Evolutionary conservation across 2,113 vertebrate species (phyloP), one percentile per base, ranked within the genome.

Genomic region (Callithrix jacchus): DNA sequence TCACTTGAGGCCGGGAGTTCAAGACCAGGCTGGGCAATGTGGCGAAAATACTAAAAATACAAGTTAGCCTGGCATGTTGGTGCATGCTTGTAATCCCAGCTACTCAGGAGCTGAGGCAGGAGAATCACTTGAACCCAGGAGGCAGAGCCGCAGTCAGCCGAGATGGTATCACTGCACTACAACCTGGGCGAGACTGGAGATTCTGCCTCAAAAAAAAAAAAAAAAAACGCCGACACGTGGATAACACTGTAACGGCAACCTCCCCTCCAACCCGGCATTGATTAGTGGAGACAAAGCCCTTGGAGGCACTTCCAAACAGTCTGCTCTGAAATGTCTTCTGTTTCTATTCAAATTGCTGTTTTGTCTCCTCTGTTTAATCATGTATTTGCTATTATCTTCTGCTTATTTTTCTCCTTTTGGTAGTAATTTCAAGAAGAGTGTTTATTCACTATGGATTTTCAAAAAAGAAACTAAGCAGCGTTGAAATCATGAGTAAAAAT

Each of bases 171-270:
- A 58, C 56, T 58, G 56, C 56, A 23, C 56, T 58, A 23, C 56
- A 58, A 21, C 56, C 56, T 58, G 56, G 56, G 56, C 3, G 7
- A 58, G 21, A 21, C 56, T 23, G 56, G 21, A 58, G 8, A 58
- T 17, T 52, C 56, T 23, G 56, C 56, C 56, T 58, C 21, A 58
- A 58, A 58, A 23, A 56, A 56, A 54, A 54, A 56, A 56, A 23
- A 56, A 56, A 23, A 8, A 23, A 23, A 58, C 8, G 21, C 73
- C 16, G n/a, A 10, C 32, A 5, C 47, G 30, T 40, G 79, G 66
- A 54, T 17, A 27, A 47, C n/a, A 64, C 0, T 13, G 49, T 18
- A 35, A 49, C 0, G 17, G 16, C 5, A 5, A 21, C 1, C 10
- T 8, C 5, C 8, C 79, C 47, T 25, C 56, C 9, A 21, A 21